Evolutionary conservation across 2,797 vertebrate species (phyloP).

Genomic region (Myotis planiceps): DNA sequence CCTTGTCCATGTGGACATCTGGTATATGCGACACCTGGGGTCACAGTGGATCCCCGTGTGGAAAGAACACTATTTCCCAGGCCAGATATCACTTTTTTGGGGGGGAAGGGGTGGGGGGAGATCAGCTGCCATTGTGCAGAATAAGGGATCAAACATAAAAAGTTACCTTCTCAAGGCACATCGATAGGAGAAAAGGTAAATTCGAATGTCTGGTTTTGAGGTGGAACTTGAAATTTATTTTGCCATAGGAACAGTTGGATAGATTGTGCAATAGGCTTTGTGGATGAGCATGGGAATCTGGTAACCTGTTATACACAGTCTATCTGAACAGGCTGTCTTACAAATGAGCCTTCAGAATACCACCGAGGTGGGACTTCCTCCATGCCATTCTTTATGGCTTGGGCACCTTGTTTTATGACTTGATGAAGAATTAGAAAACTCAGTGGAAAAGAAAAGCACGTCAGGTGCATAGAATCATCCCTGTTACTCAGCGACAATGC

Average conservation of each 20-base stretch:
- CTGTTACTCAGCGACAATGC: background rate
- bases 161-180: background rate
- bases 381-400: background rate
- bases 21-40: background rate
- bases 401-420: background rate
- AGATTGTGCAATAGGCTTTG: background rate
- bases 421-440: conserved; percentile 3
- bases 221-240: background rate
- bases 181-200: background rate
- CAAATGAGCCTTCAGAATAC: background rate
- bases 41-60: background rate
- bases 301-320: background rate
- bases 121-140: background rate
- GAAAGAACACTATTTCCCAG: background rate
- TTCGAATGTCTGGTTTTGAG: background rate
- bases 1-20: background rate
- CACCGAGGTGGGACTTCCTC: background rate
- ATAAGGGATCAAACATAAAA: background rate
- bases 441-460: background rate
- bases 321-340: background rate
- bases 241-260: background rate
- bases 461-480: background rate
- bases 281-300: background rate
- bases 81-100: background rate
- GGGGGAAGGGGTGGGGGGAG: accelerated